phyloP scores from a whole-genome alignment of 2,888 invertebrate species.

The Caenorhabditis uteleia region DNA sequence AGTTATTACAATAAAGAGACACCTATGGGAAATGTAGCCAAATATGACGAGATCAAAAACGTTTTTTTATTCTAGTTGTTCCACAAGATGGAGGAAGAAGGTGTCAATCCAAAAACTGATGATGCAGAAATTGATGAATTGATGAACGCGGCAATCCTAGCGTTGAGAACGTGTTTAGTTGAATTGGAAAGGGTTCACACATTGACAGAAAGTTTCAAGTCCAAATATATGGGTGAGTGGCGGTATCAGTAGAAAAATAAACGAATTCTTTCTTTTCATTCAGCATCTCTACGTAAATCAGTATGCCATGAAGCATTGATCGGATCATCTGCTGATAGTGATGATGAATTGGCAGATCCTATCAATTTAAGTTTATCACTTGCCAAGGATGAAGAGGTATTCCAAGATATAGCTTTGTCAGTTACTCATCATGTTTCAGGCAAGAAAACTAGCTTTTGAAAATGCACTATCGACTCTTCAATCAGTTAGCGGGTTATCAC shows the following conservation, averaged over 20 bases:
- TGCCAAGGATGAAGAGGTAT: constrained; percentile 3
- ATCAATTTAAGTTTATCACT: constrained; percentile 1
- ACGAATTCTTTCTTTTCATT: constrained; percentile 6
- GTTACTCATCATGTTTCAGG: neutral
- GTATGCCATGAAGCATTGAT: constrained; percentile 46
- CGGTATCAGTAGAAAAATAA: neutral
- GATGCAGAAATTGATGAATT: constrained; percentile 34
- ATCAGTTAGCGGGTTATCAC: constrained; percentile 10
- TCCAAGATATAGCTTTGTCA: neutral
- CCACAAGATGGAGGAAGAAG: constrained; percentile 22
- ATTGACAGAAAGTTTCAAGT: constrained; percentile 27
- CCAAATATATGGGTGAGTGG: constrained; percentile 33
- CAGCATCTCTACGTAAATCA: constrained; percentile 31
- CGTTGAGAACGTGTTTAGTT: constrained; percentile 35
- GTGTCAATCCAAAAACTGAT: constrained; percentile 26
- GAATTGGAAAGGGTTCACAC: constrained; percentile 32
- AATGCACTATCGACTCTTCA: constrained; percentile 20
- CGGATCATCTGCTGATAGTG: constrained; percentile 38
- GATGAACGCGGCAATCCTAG: constrained; percentile 29
- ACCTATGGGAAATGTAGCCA: no score
- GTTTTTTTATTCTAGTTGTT: constrained; percentile 35
- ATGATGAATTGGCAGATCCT: constrained; percentile 33
- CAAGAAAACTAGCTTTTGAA: constrained; percentile 5
- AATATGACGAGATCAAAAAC: constrained; percentile 1
- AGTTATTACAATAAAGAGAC: no score